Evolutionary conservation across 2,888 invertebrate species (phyloP), one percentile per base, ranked within the genome.

Genomic region (Athalia cordata): DNA sequence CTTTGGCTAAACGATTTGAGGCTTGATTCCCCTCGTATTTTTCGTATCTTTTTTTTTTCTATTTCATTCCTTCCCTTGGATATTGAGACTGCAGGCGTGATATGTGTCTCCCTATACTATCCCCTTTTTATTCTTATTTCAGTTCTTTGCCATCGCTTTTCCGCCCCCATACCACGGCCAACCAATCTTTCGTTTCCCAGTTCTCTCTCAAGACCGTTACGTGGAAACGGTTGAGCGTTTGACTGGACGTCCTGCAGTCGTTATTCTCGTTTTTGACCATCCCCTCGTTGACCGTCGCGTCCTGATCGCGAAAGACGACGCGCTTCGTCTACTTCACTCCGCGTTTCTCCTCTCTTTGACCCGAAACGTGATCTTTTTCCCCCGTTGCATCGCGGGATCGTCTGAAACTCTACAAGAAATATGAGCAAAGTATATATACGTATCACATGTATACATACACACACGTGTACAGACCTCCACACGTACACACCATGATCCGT

Each of bases 31-130:
- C 55, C 55, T 55, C 55, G 7, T 55, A 55, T 4, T 55, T 3
- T 55, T 5, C 7, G 7, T 6, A 6, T 55, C n/a, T 4, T 55
- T 4, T 55, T 55, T 55, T 55, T 6, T 55, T 55, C 3, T 55
- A 11, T 6, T 0, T 55, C 6, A 11, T 55, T 52, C 11, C 62
- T 61, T 62, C 50, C 29, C 62, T n/a, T 11, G 13, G 62, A 75
- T 75, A 75, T 75, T 64, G 75, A 75, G 75, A 75, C 75, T 75
- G 74, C 75, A 62, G 61, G 29, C 11, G 45, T 75, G 75, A 75
- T 50, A 75, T 75, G 62, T 75, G 50, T 47, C 70, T 77, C 64
- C 9, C 52, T 43, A 45, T 9, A 55, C 77, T 49, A 43, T 52
- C 61, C 45, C 68, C 59, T 49, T 68, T 75, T 74, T 55, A 64